Evolutionary conservation across 2,797 vertebrate species (phyloP), one percentile per base, ranked within the genome.

Genomic region (Anomalospiza imberbis): DNA sequence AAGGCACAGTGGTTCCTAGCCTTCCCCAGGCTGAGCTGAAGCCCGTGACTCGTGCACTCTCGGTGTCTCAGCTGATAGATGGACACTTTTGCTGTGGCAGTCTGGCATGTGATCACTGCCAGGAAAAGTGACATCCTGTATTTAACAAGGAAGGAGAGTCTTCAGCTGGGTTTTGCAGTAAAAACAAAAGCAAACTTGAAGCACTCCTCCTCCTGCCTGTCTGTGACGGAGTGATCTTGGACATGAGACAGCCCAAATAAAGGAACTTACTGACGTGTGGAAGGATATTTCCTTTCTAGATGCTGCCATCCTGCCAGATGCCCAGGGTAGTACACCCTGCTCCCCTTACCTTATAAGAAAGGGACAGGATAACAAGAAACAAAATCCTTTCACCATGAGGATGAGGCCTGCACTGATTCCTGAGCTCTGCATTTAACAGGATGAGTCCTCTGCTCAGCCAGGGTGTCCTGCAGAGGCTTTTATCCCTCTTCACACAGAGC

Each of bases 21-120:
- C 67, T 72, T 42, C 12, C 29, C 17, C 48, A 50, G 21, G 13
- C 20, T 55, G 34, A 31, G 31, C 47, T 22, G 19, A 47, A 80
- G 72, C 60, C 50, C 22, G 1, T 9, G 40, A 8, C 14, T 48
- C 0, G 0, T 29, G 20, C 28, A 3, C 32, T 8, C 15, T 36
- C 62, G 32, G 29, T 10, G 11, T 36, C 78, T 65, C 71, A 21
- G 32, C 44, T 25, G 42, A 21, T 2, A 32, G 53, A 40, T 6
- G 18, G 22, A 51, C 45, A 1, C 66, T 61, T 45, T 5, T 34
- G 55, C 38, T 25, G 8, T 6, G 15, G 45, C 13, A 22, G 20
- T 9, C 21, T 45, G n/a, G 16, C 32, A 15, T 5, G 34, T 29
- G 40, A 62, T 31, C 13, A 20, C 54, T 42, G 6, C 60, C 29